phyloP scores from a whole-genome alignment of 2,797 vertebrate species.

The Ctenopoma multispine region DNA sequence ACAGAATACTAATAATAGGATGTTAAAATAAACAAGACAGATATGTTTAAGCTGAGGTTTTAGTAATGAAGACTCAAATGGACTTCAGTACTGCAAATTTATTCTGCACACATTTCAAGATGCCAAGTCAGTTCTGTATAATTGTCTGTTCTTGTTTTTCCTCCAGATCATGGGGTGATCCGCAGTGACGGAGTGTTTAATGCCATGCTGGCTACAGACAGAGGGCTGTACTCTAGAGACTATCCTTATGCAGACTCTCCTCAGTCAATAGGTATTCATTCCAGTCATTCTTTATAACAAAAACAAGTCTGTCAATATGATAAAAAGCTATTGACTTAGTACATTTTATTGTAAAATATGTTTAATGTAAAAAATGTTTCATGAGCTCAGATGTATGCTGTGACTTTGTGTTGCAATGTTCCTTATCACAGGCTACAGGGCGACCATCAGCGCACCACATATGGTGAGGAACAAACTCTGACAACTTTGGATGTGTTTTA shows the following conservation, averaged over 20 bases:
- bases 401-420: conserved; percentile 10
- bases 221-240: conserved; percentile 87
- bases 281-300: neutral
- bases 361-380: conserved; percentile 11
- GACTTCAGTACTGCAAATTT: neutral
- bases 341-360: neutral
- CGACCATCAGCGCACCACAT: conserved; percentile 95
- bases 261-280: conserved; percentile 89
- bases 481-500: neutral
- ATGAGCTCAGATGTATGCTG: neutral
- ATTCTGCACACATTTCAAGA: neutral
- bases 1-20: neutral
- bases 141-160: conserved; percentile 6
- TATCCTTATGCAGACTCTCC: conserved; percentile 92
- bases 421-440: conserved; percentile 88
- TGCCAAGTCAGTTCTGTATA: neutral
- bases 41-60: too few relatives aligned
- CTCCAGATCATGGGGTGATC: conserved; percentile 90
- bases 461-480: conserved; percentile 86
- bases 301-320: neutral
- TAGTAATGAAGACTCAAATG: neutral
- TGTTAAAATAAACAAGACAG: neutral
- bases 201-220: conserved; percentile 90
- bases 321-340: neutral
- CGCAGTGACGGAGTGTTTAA: conserved; percentile 86